Percentiles rank a stretch among this genome's conserved stretches.
These are phyloP conservation scores for Triplophysa tibetana DNA, from an alignment of 2,113 vertebrate genomes.

Conservation along the genomic window DNA sequence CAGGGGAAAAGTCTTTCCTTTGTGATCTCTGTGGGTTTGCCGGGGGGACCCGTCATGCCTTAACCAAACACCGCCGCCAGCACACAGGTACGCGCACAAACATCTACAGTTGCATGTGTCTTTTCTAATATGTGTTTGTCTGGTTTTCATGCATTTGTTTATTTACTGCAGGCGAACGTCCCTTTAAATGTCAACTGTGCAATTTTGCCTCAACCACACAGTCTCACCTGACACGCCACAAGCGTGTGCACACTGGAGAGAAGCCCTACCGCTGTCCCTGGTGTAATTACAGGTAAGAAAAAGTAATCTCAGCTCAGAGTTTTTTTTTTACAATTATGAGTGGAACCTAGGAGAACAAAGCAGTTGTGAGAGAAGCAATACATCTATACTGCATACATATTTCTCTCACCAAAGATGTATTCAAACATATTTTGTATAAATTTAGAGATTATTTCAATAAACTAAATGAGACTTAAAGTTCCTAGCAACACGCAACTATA, in stretches of 20 bases:
- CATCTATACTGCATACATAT: too few species aligned
- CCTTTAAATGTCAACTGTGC: conserved; percentile 96
- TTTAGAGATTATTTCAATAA: too few species aligned
- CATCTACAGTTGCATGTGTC: background rate
- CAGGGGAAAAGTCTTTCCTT: conserved; percentile 98
- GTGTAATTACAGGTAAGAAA: conserved; percentile 96
- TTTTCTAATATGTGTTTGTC: background rate
- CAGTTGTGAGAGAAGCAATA: too few species aligned
- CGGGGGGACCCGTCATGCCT: conserved; percentile 94
- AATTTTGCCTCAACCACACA: conserved; percentile 97
- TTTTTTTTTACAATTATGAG: too few species aligned
- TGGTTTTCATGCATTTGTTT: background rate
- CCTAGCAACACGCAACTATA: too few species aligned
- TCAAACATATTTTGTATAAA: too few species aligned
- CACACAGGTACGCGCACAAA: conserved; percentile 84
- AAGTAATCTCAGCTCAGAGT: background rate
- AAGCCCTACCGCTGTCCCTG: conserved; percentile 98
- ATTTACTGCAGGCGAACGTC: conserved; percentile 87
- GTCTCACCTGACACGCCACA: conserved; percentile 96
- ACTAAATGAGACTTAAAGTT: too few species aligned
- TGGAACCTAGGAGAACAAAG: too few species aligned
- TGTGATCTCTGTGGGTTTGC: conserved; percentile 99
- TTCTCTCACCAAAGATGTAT: too few species aligned
- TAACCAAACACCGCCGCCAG: conserved; percentile 96
- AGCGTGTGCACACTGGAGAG: conserved; percentile 96